Conservation (phyloP, 2,113 vertebrate genomes). For the Podarcis cretensis region DNA sequence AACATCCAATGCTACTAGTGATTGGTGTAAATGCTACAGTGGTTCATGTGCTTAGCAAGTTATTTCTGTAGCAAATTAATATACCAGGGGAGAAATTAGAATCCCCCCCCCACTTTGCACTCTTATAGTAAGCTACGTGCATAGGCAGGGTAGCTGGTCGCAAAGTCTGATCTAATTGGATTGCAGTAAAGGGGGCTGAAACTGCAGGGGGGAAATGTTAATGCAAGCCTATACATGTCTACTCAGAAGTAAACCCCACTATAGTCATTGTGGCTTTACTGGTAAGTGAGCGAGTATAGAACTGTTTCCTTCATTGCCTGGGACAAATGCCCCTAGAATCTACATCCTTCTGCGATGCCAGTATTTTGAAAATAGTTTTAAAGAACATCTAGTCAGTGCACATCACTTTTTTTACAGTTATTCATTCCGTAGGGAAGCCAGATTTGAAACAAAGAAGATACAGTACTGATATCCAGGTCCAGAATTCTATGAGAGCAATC, state of each 20-base stretch:
- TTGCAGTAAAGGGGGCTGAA: constrained; percentile 7
- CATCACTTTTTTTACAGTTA: background rate
- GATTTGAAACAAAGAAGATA: no score
- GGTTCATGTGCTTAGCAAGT: constrained; percentile 12
- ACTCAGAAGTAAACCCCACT: background rate
- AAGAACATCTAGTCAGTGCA: background rate
- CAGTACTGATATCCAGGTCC: background rate
- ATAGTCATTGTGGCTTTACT: background rate
- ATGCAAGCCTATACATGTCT: background rate
- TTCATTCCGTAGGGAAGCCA: background rate
- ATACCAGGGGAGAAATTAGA: background rate
- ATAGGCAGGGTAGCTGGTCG: constrained; percentile 42
- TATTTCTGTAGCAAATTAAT: constrained; percentile 1
- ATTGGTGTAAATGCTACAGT: background rate
- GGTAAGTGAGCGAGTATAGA: background rate
- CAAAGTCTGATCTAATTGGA: constrained; percentile 21
- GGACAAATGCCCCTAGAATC: background rate
- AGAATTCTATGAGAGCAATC: background rate
- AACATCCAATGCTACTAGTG: background rate
- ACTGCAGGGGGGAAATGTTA: background rate
- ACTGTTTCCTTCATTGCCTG: background rate
- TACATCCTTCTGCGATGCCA: background rate
- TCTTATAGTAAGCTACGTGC: background rate
- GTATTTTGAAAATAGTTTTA: background rate
- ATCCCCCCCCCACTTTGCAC: no score